Evolutionary conservation across 2,888 invertebrate species (phyloP), one percentile per base, ranked within the genome.

Genomic region (Euspilapteryx auroguttella): DNA sequence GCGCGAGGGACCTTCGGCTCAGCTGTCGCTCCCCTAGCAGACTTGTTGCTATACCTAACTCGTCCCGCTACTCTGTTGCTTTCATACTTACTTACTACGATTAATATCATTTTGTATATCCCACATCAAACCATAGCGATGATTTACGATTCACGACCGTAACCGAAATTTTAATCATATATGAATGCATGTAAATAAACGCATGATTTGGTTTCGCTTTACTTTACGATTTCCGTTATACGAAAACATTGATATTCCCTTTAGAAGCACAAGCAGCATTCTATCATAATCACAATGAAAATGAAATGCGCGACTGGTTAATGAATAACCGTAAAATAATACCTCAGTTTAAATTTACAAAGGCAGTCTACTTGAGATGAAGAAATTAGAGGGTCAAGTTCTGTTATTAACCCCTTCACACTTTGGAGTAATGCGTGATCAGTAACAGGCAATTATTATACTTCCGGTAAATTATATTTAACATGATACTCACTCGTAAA

Each of bases 331-430:
- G 27, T 30, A 31, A 32, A n/a, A 22, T 30, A 24, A 10, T 25
- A 25, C 25, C 25, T 8, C 17, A 17, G 3, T 10, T 23, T 24
- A 22, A 11, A 12, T 14, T 14, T 25, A 24, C 29, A 14, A 17
- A 24, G 24, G 21, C 21, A 9, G 3, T 26, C 8, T 24, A 25
- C 24, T 37, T 38, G 44, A 49, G 47, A 50, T 45, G 45, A 49
- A 54, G 48, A 46, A 52, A 55, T 49, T 50, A 49, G 45, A 51
- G 42, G 71, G 68, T 69, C 66, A 69, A 69, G 56, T 50, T 53
- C 56, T 66, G 68, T 62, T 68, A 61, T 68, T 71, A 68, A 68
- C 64, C 68, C 65, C 58, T 64, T 68, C 59, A 65, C 71, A 66
- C 71, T 62, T 65, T 50, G 41, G 37, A n/a, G 57, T 59, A 36